Base-by-base conservation (phyloP, 2,888 invertebrate genomes). In the Heliconius sara region DNA sequence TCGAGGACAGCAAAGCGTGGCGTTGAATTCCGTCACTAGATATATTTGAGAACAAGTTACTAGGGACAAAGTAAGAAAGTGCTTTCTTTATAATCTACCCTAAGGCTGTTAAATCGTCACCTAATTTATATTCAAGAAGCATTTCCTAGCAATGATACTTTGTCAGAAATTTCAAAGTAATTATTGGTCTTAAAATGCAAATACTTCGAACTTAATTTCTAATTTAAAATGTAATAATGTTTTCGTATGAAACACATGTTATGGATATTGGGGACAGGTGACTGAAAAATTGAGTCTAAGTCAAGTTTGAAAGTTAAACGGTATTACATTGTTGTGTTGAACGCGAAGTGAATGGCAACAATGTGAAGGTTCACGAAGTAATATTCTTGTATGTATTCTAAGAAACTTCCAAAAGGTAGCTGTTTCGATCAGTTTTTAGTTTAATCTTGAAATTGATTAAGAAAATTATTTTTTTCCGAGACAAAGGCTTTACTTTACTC, bases 111-210 rank as follows among this genome's bases (percentile, higher is more conserved):
- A 27, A 67, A 66, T 66, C 65, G 57, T 65, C 67, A 52, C 39
- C 57, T 57, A 30, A 78, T 78, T 78, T 67, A 34, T 72, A 78
- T 78, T 67, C 73, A 34, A 52, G 30, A 57, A 74, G 47, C 73
- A 74, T 73, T 78, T 57, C 47, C n/a, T 19, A 73, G 57, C 25
- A 74, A 72, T 72, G 57, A 72, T 39, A 67, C 72, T 78, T 78
- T 78, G 72, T 19, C 30, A 47, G 72, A 78, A 78, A 78, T 67
- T 47, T 34, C 19, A 47, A 73, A 67, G 66, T 60, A 67, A 67
- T 72, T 43, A 60, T 52, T 63, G 19, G 66, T 71, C 65, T 47
- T 47, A 65, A 52, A 72, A 73, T 78, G 78, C 52, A 66, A 78
- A 73, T 72, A 43, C 19, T 65, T 47, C 47, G 9, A 34, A 66